Evolutionary conservation across 2,113 vertebrate species (phyloP).

Genomic region (Redunca redunca): DNA sequence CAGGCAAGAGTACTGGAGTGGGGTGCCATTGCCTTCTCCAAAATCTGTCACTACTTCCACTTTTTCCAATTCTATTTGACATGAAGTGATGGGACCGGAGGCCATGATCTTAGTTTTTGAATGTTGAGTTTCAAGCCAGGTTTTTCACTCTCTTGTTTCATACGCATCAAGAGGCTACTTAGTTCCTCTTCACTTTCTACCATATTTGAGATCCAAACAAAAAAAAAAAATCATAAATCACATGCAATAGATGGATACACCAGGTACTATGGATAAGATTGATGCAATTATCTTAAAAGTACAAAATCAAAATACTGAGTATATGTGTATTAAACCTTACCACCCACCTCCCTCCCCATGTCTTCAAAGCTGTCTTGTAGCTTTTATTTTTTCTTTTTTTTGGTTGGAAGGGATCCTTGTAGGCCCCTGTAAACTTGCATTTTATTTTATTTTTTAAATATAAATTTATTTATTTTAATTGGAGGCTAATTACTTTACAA

Average conservation of each 20-base stretch:
- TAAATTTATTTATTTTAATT: no score
- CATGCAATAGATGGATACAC: neutral
- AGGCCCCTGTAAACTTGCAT: no score
- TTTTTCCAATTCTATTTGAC: neutral
- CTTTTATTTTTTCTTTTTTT: no score
- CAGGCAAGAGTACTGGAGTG: no score
- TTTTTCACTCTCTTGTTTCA: neutral
- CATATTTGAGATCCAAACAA: neutral
- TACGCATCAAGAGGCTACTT: neutral
- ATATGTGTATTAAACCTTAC: neutral
- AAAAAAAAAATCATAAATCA: neutral
- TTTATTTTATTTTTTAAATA: no score
- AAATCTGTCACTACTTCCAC: neutral
- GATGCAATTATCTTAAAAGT: neutral
- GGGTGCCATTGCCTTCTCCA: no score
- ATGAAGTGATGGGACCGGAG: neutral
- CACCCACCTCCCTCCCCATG: neutral
- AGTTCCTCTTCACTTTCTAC: neutral
- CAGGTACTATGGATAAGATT: neutral
- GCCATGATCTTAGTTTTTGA: neutral
- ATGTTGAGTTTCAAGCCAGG: neutral
- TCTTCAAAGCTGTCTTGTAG: neutral
- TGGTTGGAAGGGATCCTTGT: no score
- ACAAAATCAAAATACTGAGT: neutral
- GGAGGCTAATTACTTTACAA: no score